These are phyloP conservation scores for Frieseomelitta varia DNA, from an alignment of 1,140 invertebrate species.

Conservation along the genomic window DNA sequence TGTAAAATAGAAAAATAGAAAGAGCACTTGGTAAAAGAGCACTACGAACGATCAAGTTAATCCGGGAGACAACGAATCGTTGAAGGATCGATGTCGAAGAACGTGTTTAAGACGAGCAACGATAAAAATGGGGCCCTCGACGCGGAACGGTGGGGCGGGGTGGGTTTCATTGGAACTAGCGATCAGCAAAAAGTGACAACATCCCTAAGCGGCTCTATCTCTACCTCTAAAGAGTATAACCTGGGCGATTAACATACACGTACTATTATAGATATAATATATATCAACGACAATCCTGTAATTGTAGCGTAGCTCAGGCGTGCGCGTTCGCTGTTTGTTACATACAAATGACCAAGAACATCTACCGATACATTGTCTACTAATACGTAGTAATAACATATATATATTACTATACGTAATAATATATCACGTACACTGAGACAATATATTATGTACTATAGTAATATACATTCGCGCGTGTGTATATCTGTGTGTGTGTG, in stretches of 20 bases:
- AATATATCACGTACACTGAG: neutral
- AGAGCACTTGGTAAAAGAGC: too few relatives aligned
- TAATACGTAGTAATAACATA: neutral
- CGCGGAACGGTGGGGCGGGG: neutral
- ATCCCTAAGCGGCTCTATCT: slow-evolving; percentile 45
- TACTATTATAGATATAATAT: slow-evolving; percentile 35
- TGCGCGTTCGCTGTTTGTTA: slow-evolving; percentile 21
- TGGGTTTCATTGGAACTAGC: slow-evolving; percentile 11
- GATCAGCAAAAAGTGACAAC: slow-evolving; percentile 43
- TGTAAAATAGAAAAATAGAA: too few relatives aligned
- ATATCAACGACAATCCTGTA: slow-evolving; percentile 32
- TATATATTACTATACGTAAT: neutral
- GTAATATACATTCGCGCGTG: neutral
- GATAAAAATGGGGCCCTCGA: neutral
- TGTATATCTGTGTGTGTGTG: slow-evolving; percentile 22
- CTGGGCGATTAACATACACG: slow-evolving; percentile 36
- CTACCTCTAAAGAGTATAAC: slow-evolving; percentile 53
- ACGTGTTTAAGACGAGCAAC: slow-evolving; percentile 30
- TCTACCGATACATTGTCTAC: neutral
- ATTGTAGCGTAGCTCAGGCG: slow-evolving; percentile 49
- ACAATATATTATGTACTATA: neutral
- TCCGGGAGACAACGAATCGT: neutral
- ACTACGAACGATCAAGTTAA: neutral
- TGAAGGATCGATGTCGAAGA: neutral
- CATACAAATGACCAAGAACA: slow-evolving; percentile 18